Conservation (phyloP, 2,113 vertebrate species). For the Capreolus pygargus region DNA sequence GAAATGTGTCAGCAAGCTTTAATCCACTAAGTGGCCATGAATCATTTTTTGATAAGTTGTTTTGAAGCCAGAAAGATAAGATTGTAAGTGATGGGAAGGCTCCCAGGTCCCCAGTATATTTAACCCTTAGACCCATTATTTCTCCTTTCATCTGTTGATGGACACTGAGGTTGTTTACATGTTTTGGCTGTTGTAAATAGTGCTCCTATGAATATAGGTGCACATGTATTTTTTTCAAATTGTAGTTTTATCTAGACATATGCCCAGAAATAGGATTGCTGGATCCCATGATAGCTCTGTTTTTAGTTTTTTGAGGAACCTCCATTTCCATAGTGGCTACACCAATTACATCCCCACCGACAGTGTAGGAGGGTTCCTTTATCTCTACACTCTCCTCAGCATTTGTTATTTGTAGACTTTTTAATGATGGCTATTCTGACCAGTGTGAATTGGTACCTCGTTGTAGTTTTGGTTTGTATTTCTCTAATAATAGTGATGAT, state of each 20-base stretch:
- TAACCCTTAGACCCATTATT: neutral
- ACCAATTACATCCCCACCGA: neutral
- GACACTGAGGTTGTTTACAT: neutral
- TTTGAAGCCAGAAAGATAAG: neutral
- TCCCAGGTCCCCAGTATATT: neutral
- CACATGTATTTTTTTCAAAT: neutral
- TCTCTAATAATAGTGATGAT: neutral
- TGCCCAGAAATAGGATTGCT: neutral
- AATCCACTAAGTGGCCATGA: neutral
- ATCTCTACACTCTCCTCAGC: neutral
- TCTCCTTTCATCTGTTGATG: neutral
- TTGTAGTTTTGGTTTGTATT: neutral
- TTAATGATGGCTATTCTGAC: neutral
- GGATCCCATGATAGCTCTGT: neutral
- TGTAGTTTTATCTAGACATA: neutral
- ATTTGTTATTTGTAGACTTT: neutral
- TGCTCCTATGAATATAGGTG: neutral
- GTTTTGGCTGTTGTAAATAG: neutral
- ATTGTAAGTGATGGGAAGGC: neutral
- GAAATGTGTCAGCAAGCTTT: neutral
- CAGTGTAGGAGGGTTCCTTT: neutral
- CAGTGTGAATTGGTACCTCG: neutral
- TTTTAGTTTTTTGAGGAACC: neutral
- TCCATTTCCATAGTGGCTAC: neutral
- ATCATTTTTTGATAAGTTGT: neutral